These are phyloP conservation scores for Coptotermes formosanus DNA, from an alignment of 1,140 invertebrate genomes.

Conservation along the genomic window DNA sequence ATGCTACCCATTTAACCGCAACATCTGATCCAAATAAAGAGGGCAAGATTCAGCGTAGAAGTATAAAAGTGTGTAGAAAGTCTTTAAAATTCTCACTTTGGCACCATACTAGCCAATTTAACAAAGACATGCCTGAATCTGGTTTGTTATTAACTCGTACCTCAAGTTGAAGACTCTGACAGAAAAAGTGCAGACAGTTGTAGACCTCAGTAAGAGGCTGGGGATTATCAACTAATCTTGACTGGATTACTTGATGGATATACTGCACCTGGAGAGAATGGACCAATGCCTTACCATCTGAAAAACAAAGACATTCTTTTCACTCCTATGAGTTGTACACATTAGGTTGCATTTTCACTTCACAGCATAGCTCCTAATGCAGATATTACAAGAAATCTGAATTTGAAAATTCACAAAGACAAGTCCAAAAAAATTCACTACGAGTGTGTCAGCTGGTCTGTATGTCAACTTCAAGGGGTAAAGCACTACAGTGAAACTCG, in stretches of 20 bases:
- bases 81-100: too few species aligned
- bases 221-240: slow-evolving; percentile 76
- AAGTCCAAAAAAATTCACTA: not conserved
- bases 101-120: too few species aligned
- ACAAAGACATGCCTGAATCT: not conserved
- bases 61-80: too few species aligned
- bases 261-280: slow-evolving; percentile 90
- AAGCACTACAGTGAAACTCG: too few species aligned
- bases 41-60: too few species aligned
- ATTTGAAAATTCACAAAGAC: slow-evolving; percentile 24
- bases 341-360: too few species aligned
- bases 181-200: slow-evolving; percentile 88
- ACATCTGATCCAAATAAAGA: too few species aligned
- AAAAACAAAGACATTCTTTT: slow-evolving; percentile 40
- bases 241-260: slow-evolving; percentile 88
- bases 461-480: too few species aligned
- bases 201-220: slow-evolving; percentile 78
- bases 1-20: too few species aligned
- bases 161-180: slow-evolving; percentile 92
- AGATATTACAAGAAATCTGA: slow-evolving; percentile 19
- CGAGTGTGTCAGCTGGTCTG: not conserved
- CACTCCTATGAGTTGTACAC: slow-evolving; percentile 5
- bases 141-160: slow-evolving; percentile 40
- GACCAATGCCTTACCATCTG: slow-evolving; percentile 91
- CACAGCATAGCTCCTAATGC: too few species aligned